Evolutionary conservation across 2,113 vertebrate species (phyloP).

Genomic region (Catagonus wagneri): DNA sequence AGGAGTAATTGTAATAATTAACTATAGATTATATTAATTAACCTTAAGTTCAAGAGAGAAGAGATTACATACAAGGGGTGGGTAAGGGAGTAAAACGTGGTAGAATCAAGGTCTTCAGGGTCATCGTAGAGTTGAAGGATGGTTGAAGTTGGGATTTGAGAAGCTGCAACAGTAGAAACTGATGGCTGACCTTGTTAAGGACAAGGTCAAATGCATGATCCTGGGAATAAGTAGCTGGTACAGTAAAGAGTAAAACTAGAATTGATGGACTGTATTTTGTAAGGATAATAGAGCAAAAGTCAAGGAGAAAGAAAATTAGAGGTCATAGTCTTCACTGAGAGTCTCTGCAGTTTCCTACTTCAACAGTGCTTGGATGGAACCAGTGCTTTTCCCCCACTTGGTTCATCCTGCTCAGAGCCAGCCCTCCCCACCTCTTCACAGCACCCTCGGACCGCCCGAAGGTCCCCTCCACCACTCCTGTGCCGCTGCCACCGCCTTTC

Average conservation of each 20-base stretch:
- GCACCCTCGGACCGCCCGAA: too few species aligned
- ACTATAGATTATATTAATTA: constrained; percentile 12
- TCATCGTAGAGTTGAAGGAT: not conserved
- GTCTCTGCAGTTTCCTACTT: too few species aligned
- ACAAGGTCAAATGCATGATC: not conserved
- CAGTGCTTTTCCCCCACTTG: too few species aligned
- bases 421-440: too few species aligned
- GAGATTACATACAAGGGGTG: not conserved
- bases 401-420: too few species aligned
- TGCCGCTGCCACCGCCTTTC: too few species aligned
- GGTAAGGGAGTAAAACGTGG: not conserved
- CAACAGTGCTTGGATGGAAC: too few species aligned
- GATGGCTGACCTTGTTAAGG: not conserved
- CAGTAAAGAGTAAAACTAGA: not conserved
- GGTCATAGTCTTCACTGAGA: too few species aligned
- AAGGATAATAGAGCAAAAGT: not conserved
- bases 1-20: constrained; percentile 8
- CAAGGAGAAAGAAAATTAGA: not conserved
- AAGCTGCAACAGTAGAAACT: not conserved
- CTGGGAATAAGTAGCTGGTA: not conserved
- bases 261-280: not conserved
- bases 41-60: not conserved
- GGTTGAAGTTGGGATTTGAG: not conserved
- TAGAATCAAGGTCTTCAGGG: not conserved
- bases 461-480: too few species aligned